These are phyloP conservation scores for Lepidocolaptes lacrymiger DNA, from an alignment of 2,797 vertebrate species.

Conservation along the genomic window DNA sequence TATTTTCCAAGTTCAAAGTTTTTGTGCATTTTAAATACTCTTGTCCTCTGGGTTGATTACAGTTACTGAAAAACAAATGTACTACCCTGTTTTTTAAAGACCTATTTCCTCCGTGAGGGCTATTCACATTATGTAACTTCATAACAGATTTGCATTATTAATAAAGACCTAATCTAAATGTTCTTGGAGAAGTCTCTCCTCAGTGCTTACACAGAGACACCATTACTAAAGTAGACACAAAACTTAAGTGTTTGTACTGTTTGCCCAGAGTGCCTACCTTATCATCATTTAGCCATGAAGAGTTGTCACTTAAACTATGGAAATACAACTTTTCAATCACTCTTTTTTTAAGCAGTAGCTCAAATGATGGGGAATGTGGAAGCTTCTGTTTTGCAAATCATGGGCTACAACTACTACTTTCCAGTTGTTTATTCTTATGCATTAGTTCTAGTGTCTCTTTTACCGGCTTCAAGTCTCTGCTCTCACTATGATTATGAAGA, in stretches of 20 bases:
- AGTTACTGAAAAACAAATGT: background rate
- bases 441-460: slow-evolving; percentile 26
- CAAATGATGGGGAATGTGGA: slow-evolving; percentile 26
- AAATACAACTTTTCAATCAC: background rate
- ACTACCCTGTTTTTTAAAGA: background rate
- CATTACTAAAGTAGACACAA: background rate
- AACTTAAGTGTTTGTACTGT: background rate
- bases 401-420: slow-evolving; percentile 21
- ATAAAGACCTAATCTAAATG: background rate
- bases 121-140: background rate
- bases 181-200: background rate
- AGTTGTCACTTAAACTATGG: background rate
- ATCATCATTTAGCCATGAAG: background rate
- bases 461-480: background rate
- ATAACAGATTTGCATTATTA: background rate
- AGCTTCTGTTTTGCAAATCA: slow-evolving; percentile 39
- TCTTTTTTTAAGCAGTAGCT: slow-evolving; percentile 10
- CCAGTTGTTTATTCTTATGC: slow-evolving; percentile 21
- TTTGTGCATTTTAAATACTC: background rate
- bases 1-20: background rate
- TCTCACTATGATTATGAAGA: background rate
- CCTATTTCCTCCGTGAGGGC: background rate
- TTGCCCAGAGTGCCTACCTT: background rate
- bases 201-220: background rate
- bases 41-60: background rate